Evolutionary conservation across 1,140 invertebrate genomes (phyloP), one percentile per base, ranked within the genome.

Genomic region (Xylocopa sonorina): DNA sequence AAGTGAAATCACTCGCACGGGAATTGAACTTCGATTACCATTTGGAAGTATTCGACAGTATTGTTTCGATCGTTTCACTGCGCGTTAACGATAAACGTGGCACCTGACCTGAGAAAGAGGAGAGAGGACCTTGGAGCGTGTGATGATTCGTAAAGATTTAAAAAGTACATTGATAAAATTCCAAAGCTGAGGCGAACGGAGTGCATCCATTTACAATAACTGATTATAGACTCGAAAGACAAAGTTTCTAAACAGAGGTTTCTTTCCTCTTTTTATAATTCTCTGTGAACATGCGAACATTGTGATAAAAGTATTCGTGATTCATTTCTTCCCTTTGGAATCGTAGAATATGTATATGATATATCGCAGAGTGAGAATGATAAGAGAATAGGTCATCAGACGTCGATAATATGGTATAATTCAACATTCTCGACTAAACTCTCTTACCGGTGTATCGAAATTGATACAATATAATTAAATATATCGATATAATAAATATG

Each of bases 401-500:
- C 80, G 83, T 60, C 46, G 62, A 86, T 75, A 81, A 81, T n/a
- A 79, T 77, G 86, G 81, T 86, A 82, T 86, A 86, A 87, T 80
- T 83, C 69, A 84, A 80, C 51, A 76, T 79, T 84, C 75, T 48
- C 62, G 80, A 74, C 63, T 83, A 83, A 84, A 86, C 78, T 76
- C 58, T 83, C 63, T 81, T 64, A 82, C 78, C 72, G 62, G 32
- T 43, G 83, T 86, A 86, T 84, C 84, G 78, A 80, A 80, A 81
- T 79, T 57, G 79, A 84, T 84, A 86, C 62, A 78, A 81, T 82
- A 75, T 87, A 87, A 85, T 87, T 80, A 84, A 87, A 87, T 82
- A 87, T 87, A 87, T 87, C 82, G 63, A 76, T 87, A 87, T 87
- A 87, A 88, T 88, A 87, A 87, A 88, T 88, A 88, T 85, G 86